These are phyloP conservation scores for Chaunax sp. DNA, from an alignment of 2,797 vertebrate species.

Conservation along the genomic window DNA sequence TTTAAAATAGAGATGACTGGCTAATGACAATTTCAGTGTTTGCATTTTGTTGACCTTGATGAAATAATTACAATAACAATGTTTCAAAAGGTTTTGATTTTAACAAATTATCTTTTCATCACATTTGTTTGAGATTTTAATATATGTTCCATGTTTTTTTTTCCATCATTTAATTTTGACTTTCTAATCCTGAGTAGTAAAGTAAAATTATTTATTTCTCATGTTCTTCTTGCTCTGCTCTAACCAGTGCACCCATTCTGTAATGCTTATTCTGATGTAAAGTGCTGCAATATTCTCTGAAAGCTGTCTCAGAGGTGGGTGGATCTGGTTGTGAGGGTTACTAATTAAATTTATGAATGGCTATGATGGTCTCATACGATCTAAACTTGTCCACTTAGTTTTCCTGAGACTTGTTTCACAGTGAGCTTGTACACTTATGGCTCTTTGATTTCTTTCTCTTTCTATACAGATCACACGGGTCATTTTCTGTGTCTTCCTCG, in stretches of 20 bases:
- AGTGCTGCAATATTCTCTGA: slow-evolving; percentile 55
- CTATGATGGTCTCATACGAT: slow-evolving; percentile 43
- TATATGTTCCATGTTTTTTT: slow-evolving; percentile 10
- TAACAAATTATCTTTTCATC: background rate
- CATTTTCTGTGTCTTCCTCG: slow-evolving; percentile 99
- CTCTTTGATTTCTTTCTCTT: slow-evolving; percentile 44
- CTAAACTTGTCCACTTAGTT: slow-evolving; percentile 34
- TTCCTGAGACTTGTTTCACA: slow-evolving; percentile 32
- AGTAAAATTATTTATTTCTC: slow-evolving; percentile 28
- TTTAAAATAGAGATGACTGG: background rate
- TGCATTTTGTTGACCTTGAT: background rate
- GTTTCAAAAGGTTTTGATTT: background rate
- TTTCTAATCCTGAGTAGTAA: slow-evolving; percentile 6
- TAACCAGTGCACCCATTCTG: slow-evolving; percentile 38
- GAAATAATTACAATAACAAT: background rate
- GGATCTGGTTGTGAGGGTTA: slow-evolving; percentile 53
- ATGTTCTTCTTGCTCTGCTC: slow-evolving; percentile 29
- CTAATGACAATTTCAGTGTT: background rate
- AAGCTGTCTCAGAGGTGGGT: slow-evolving; percentile 47
- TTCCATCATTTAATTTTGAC: slow-evolving; percentile 21
- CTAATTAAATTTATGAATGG: slow-evolving; percentile 59
- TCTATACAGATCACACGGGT: slow-evolving; percentile 91
- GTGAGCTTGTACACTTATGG: slow-evolving; percentile 36
- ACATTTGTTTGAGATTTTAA: slow-evolving; percentile 18
- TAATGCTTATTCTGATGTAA: slow-evolving; percentile 63